Evolutionary conservation across 2,113 vertebrate genomes (phyloP).

Genomic region (Pongo abelii): DNA sequence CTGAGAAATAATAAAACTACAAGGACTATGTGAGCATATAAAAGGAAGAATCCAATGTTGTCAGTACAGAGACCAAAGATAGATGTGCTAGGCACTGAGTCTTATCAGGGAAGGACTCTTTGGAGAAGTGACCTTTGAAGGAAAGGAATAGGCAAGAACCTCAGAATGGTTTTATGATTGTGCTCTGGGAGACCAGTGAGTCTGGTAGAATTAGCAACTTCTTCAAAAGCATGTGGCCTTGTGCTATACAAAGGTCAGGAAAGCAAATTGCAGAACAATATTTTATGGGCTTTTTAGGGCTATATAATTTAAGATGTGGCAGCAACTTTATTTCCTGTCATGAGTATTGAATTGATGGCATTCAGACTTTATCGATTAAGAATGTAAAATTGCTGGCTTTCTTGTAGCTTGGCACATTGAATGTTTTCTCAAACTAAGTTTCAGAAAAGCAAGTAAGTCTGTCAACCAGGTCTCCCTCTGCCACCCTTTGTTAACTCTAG

Average conservation of each 20-base stretch:
- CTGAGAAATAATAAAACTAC: background rate
- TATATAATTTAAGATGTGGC: background rate
- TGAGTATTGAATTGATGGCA: slow-evolving; percentile 15
- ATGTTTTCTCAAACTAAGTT: background rate
- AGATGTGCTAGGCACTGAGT: background rate
- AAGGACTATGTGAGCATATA: background rate
- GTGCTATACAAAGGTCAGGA: background rate
- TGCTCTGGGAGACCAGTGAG: background rate
- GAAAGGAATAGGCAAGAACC: background rate
- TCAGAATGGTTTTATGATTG: background rate
- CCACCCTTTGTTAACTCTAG: background rate
- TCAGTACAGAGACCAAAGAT: accelerated
- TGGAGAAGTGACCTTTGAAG: slow-evolving; percentile 9
- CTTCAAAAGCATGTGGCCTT: background rate
- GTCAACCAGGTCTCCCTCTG: background rate
- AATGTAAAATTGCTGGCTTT: background rate
- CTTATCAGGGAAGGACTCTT: background rate
- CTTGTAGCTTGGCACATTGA: background rate
- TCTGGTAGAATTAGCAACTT: background rate
- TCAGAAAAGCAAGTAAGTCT: background rate
- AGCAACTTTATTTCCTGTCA: background rate
- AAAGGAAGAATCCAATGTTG: background rate
- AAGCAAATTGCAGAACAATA: background rate
- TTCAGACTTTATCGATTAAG: slow-evolving; percentile 9
- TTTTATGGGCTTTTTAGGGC: background rate